A percentile compares a stretch with the other conserved stretches of the same genome.
Conservation (phyloP, 2,113 vertebrate genomes). For the Proterorhinus semilunaris region DNA sequence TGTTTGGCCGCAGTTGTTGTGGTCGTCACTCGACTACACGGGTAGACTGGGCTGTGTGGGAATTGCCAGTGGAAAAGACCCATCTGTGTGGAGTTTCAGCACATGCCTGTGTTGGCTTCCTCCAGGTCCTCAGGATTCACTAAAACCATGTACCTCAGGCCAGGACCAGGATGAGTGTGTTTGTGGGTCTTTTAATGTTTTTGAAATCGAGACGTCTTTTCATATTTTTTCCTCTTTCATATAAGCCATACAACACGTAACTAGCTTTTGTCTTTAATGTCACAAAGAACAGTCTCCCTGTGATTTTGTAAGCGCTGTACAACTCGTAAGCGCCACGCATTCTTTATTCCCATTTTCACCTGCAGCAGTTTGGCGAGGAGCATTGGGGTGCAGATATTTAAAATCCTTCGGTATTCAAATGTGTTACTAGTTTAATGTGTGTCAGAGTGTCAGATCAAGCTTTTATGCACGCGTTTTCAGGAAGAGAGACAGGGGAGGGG, state of each 20-base stretch:
- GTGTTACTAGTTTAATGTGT: conserved; percentile 40
- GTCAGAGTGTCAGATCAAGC: conserved; percentile 35
- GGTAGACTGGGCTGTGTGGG: too few species aligned
- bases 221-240: background rate
- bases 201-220: background rate
- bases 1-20: too few species aligned
- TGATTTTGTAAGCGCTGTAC: background rate
- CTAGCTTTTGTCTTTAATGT: conserved; percentile 8
- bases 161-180: too few species aligned
- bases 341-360: conserved; percentile 21
- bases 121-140: too few species aligned
- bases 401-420: conserved; percentile 22
- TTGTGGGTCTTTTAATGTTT: background rate
- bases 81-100: too few species aligned
- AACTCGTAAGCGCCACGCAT: background rate
- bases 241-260: background rate
- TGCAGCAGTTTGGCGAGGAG: conserved; percentile 2
- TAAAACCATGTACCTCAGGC: too few species aligned
- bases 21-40: too few species aligned
- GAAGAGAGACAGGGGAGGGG: conserved; percentile 25
- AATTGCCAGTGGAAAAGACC: too few species aligned
- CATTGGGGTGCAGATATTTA: conserved; percentile 20
- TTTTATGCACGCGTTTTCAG: conserved; percentile 28
- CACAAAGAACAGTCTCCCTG: conserved; percentile 1
- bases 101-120: too few species aligned